Evolutionary conservation across 2,113 vertebrate species (phyloP), one percentile per base, ranked within the genome.

Genomic region (Conger conger): DNA sequence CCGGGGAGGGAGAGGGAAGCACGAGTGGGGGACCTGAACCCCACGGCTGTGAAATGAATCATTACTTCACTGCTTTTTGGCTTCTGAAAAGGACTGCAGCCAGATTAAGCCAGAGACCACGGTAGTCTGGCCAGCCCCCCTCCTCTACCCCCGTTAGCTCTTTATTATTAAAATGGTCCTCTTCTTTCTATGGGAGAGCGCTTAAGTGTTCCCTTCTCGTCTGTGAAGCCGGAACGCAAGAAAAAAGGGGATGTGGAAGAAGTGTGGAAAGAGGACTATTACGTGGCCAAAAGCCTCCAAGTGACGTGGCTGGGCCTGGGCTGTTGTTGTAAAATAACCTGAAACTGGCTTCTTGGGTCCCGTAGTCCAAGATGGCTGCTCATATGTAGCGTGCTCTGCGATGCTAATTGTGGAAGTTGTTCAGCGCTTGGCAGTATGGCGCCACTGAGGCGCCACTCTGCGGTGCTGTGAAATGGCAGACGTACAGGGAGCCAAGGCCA

Each of bases 11-110:
- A 30, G 35, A 20, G 87, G 87, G 87, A 83, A 87, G 88, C 90
- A 87, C 79, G 87, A 86, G 82, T 40, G 38, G 84, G 81, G 86
- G 87, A 83, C 88, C 86, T 89, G 91, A 91, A 88, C 89, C 90
- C 88, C 86, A 82, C 90, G 91, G 91, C 92, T 93, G 92, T 93
- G 91, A 93, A 91, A 92, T 90, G 85, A 93, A 90, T 93, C 89
- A 90, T 90, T 88, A 87, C 88, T 93, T 90, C 91, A 91, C 91
- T 93, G 90, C 90, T 35, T 53, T 88, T 88, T 86, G 84, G 88
- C 63, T 86, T 92, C 87, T 90, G 88, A 88, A 91, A 89, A 86
- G 89, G 90, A 88, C 86, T 85, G 73, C 86, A 80, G 88, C 91
- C 89, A 90, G 89, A 83, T 86, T 90, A 50, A 88, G 79, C 38